Percentiles rank a stretch among this genome's conserved stretches.
phyloP scores from a whole-genome alignment of 2,888 invertebrate genomes.

The Pilophorus perplexus region DNA sequence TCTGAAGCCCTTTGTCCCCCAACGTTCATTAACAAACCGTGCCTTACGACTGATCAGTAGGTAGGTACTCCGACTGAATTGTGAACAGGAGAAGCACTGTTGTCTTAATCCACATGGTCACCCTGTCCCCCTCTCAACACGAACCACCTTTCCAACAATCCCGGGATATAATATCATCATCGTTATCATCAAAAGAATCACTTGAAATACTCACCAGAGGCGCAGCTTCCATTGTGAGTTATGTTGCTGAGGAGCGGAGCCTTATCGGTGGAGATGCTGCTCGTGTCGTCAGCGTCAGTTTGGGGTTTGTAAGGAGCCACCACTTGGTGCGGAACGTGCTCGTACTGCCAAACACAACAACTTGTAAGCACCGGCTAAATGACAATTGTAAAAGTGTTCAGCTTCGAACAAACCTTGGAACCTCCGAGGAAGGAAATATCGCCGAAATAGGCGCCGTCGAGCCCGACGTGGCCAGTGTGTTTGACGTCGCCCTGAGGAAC shows the following conservation, averaged over 20 bases:
- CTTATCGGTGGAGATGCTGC: slow-evolving; percentile 52
- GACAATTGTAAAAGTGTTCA: no score
- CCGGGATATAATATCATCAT: no score
- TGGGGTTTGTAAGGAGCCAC: slow-evolving; percentile 87
- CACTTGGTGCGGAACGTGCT: slow-evolving; percentile 80
- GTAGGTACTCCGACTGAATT: no score
- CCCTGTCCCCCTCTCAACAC: no score
- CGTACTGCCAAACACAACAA: slow-evolving; percentile 56
- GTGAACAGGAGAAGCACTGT: no score
- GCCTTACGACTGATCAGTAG: no score
- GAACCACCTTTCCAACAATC: no score
- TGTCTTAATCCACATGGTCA: no score
- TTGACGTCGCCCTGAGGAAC: slow-evolving; percentile 95
- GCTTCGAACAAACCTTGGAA: slow-evolving; percentile 48
- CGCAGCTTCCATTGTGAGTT: slow-evolving; percentile 40
- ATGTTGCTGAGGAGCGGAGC: slow-evolving; percentile 52
- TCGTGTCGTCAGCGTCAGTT: slow-evolving; percentile 59
- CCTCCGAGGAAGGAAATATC: slow-evolving; percentile 74
- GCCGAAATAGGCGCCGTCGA: slow-evolving; percentile 96
- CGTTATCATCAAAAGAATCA: no score
- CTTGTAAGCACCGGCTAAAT: no score
- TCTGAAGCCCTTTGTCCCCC: no score
- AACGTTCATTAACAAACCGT: no score
- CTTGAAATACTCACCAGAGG: slow-evolving; percentile 26
- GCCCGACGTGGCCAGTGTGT: slow-evolving; percentile 93